Evolutionary conservation across 2,888 invertebrate species (phyloP), one percentile per base, ranked within the genome.

Genomic region (Candidula unifasciata): DNA sequence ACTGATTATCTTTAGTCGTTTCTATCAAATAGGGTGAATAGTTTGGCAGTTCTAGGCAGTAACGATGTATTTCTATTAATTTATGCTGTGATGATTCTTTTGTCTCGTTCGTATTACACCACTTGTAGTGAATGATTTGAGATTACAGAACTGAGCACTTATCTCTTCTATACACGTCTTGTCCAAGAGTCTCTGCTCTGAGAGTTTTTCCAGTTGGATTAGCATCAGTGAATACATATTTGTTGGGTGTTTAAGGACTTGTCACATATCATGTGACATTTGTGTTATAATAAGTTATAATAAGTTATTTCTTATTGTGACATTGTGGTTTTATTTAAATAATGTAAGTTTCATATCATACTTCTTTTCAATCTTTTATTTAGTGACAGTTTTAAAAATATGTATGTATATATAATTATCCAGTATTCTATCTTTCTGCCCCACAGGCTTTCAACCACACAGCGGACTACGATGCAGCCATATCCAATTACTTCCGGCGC

Each of bases 401-500:
- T 64, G 5, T 64, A 27, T 66, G n/a, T 66, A 27, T 66, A 3
- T 1, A 0, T 66, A 66, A n/a, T 6, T 13, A 44, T 44, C 13
- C 44, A n/a, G 44, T 13, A 44, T 44, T 44, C 44, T 44, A 44
- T 44, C 44, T 2, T 3, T 37, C 1, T 33, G 64, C 79, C 52
- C 80, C 85, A 1, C 86, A 99, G 95, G 99, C 99, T 0, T 99
- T 99, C 93, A 98, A 97, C 2, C 98, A 98, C 93, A 99, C 99
- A 0, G 96, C 98, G 0, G 96, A 97, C 83, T 99, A 99, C 93
- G 99, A 99, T 94, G 95, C 96, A 82, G 97, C 97, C 66, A 99
- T 99, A 90, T 96, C 98, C 0, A 97, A 98, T 93, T 99, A 97
- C 93, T 98, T 99, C 95, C 96, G 99, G 21, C 96, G 96, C 92